phyloP scores from a whole-genome alignment of 1,140 invertebrate species.

The Brachionus rotundiformis region DNA sequence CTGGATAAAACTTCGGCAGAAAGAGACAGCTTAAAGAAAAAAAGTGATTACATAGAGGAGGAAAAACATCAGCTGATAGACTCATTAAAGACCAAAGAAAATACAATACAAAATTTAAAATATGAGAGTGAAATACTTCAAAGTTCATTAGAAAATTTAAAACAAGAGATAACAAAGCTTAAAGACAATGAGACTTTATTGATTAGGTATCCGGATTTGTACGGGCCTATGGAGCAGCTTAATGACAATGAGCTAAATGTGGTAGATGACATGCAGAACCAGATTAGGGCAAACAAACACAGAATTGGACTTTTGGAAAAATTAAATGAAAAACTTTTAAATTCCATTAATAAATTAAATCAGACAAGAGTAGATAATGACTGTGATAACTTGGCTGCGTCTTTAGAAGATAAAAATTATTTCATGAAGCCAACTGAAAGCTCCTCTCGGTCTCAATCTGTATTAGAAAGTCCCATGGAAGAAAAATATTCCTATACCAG shows the following conservation, averaged over 20 bases:
- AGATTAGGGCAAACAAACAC: conserved; percentile 45
- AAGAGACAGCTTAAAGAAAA: not conserved
- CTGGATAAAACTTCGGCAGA: conserved; percentile 27
- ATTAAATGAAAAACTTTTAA: conserved; percentile 9
- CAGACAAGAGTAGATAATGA: not conserved
- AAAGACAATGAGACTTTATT: conserved; percentile 29
- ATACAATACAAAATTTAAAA: not conserved
- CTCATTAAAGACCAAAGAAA: not conserved
- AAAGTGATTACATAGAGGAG: not conserved
- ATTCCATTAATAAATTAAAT: conserved; percentile 35
- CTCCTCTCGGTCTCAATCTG: conserved; percentile 21
- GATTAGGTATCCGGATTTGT: conserved; percentile 47
- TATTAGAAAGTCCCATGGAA: not conserved
- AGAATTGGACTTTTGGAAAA: conserved; percentile 20
- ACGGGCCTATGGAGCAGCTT: conserved; percentile 35
- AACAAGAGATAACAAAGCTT: conserved; percentile 16
- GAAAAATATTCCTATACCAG: not conserved
- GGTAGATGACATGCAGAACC: conserved; percentile 41
- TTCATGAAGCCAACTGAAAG: conserved; percentile 47
- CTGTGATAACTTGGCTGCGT: not conserved
- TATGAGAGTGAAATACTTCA: conserved; percentile 34
- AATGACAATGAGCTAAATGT: not conserved
- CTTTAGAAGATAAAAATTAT: conserved; percentile 34
- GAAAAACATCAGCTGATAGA: conserved; percentile 3
- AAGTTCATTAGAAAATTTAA: not conserved